Evolutionary conservation across 2,888 invertebrate genomes (phyloP), one percentile per base, ranked within the genome.

Genomic region (Rhamnusium bicolor): DNA sequence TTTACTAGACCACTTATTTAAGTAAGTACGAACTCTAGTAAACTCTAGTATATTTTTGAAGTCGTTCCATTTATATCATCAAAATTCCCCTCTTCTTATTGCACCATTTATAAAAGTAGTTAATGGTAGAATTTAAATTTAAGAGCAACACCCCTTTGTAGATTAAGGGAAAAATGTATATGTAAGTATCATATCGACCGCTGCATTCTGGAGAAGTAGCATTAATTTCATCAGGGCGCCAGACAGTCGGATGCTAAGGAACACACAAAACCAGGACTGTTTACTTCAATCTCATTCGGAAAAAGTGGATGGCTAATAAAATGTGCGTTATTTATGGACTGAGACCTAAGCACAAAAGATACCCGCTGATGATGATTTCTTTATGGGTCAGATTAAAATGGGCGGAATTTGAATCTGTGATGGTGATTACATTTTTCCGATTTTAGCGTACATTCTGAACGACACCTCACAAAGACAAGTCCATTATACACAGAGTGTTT

Each of bases 181-280:
- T 49, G 27, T 14, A 32, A 47, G 24, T 62, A 12, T 49, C 14
- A 6, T 62, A 47, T 62, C 49, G 49, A 49, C 62, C 62, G 58
- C 16, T 29, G 49, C 60, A 69, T 60, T 53, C 60, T 21, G 21
- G 46, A n/a, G 21, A 58, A 69, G 46, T 47, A 18, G 69, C 69
- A 60, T n/a, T 60, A 69, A 69, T 49, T 56, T 58, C 32, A 19
- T n/a, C 16, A 18, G 56, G 69, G 69, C 69, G 69, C 60, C 69
- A 69, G 69, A 69, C 60, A 60, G 69, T 69, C 69, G 69, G 69
- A 69, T 69, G 58, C 60, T 58, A 19, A 47, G 46, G 46, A 68
- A 68, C 56, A 69, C 69, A 60, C 56, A 60, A 69, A 69, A 69
- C 69, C 54, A 29, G 58, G 21, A 60, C 49, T 69, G 60, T 69